These are phyloP conservation scores for Serranus cabrilla DNA, from an alignment of 2,797 vertebrate genomes.

Conservation along the genomic window DNA sequence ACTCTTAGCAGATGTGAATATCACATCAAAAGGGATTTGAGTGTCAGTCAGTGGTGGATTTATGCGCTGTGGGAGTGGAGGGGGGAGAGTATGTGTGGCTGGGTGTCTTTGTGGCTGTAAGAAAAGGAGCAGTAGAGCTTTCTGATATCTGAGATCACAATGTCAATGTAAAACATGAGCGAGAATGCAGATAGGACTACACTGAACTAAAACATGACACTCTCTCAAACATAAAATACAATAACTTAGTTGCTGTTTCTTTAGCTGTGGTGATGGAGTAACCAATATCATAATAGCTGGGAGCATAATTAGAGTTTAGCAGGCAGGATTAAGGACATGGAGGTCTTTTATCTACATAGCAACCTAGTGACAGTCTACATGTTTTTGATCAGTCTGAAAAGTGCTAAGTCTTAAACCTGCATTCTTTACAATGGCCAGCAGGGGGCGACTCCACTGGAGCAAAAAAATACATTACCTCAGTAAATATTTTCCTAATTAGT, in stretches of 20 bases:
- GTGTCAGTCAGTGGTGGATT: slow-evolving; percentile 45
- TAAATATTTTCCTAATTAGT: too few relatives aligned
- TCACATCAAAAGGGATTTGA: slow-evolving; percentile 58
- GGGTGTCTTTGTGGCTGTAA: slow-evolving; percentile 30
- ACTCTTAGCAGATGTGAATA: slow-evolving; percentile 59
- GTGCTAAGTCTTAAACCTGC: too few relatives aligned
- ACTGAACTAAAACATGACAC: background rate
- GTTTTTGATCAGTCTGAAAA: too few relatives aligned
- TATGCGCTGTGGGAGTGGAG: slow-evolving; percentile 10
- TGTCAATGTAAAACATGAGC: slow-evolving; percentile 22
- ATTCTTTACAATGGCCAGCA: too few relatives aligned
- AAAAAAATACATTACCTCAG: too few relatives aligned
- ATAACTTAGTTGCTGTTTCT: background rate
- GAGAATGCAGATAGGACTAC: background rate
- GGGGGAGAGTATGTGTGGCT: background rate
- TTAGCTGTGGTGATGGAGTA: background rate
- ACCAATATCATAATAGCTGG: background rate
- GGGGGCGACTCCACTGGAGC: too few relatives aligned
- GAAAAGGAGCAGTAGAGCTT: slow-evolving; percentile 20
- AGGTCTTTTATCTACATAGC: background rate
- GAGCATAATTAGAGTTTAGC: background rate
- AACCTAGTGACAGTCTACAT: background rate
- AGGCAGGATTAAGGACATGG: background rate
- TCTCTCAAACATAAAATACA: background rate
- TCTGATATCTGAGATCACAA: slow-evolving; percentile 20